These are phyloP conservation scores for Calidris pugnax DNA, from an alignment of 2,113 vertebrate genomes.

Conservation along the genomic window DNA sequence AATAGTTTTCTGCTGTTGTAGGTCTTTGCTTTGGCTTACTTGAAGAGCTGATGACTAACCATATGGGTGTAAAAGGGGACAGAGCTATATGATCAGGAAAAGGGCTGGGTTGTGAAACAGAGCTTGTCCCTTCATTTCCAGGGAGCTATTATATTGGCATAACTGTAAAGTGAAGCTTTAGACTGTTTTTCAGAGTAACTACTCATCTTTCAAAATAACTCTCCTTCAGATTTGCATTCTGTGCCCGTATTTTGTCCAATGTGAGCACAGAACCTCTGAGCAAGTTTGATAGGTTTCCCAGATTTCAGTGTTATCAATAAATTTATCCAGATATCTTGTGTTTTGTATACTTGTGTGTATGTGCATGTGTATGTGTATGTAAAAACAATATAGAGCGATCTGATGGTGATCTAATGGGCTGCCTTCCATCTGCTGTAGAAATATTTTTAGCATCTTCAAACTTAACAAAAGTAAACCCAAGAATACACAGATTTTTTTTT, in stretches of 20 bases:
- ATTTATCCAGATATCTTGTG: neutral
- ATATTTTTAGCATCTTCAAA: neutral
- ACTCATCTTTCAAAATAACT: neutral
- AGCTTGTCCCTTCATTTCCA: neutral
- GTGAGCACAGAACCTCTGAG: neutral
- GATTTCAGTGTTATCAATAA: neutral
- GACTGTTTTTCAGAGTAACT: neutral
- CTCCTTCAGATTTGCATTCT: neutral
- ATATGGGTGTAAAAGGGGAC: fast-evolving
- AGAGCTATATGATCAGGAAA: neutral
- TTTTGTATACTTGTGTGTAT: neutral
- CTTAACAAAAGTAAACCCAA: neutral
- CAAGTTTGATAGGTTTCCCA: neutral
- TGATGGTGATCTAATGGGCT: neutral
- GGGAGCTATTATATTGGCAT: neutral
- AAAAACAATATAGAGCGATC: neutral
- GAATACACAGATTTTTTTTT: neutral
- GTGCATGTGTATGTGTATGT: neutral
- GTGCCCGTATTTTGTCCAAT: neutral
- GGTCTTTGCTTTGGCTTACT: neutral
- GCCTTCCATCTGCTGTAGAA: neutral
- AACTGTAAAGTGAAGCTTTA: neutral
- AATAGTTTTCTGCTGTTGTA: neutral
- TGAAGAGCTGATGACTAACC: neutral
- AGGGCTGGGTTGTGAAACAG: neutral